Evolutionary conservation across 2,888 invertebrate species (phyloP), one percentile per base, ranked within the genome.

Genomic region (Drosophila rellima): DNA sequence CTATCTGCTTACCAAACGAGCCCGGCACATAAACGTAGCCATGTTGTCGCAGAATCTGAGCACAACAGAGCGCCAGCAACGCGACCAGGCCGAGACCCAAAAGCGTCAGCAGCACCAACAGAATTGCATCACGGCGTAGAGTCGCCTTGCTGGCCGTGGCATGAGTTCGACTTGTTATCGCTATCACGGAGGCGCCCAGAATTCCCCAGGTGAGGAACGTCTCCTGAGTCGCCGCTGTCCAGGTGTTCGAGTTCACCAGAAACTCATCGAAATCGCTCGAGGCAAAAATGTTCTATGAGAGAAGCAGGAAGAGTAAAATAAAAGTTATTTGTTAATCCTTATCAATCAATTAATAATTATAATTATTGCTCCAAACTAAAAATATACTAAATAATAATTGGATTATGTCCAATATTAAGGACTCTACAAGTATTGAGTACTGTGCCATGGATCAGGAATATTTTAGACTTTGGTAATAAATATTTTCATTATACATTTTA

Each of bases 211-310:
- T 92, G 2, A 97, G 94, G 91, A 98, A 98, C 0, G 95, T 95
- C 92, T 98, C 98, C 90, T 97, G 96, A 17, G 96, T 96, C 0
- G 98, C 98, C 0, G 97, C 96, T 26, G 96, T 94, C 98, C 98
- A 98, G 78, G 97, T 95, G 95, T 96, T 93, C 13, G 94, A 94
- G 90, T 97, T 97, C 47, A 96, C 94, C 90, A 98, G 96, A 92
- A 97, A 97, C 90, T 97, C 97, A 78, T 94, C 94, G 95, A 97
- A 97, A 39, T 95, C 95, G 4, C 96, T 96, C 78, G 96, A 95
- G 0, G 96, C 95, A 91, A 97, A 97, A 54, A 96, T 94, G 80
- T 95, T 95, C 82, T 95, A 94, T 10, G 95, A 10, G 7, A 18
- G 20, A 17, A 40, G 10, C 4, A 15, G 23, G 0, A 31, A 7